Evolutionary conservation across 2,888 invertebrate genomes (phyloP).

Genomic region (Troides aeacus): DNA sequence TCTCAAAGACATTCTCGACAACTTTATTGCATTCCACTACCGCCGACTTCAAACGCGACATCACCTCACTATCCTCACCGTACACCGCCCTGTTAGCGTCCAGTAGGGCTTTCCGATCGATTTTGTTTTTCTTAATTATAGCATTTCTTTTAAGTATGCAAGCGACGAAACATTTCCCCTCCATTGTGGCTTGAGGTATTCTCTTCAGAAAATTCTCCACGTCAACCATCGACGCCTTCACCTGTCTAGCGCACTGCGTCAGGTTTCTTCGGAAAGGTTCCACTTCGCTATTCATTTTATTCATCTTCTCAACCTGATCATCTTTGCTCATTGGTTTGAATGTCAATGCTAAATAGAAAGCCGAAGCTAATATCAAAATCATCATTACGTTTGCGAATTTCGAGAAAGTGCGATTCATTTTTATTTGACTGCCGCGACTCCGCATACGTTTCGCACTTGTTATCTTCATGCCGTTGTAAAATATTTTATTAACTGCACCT

Average conservation of each 20-base stretch:
- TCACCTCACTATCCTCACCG: constrained; percentile 65
- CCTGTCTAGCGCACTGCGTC: constrained; percentile 67
- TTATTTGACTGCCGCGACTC: constrained; percentile 24
- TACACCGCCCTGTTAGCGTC: constrained; percentile 61
- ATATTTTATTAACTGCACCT: constrained; percentile 6
- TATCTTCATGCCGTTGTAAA: constrained; percentile 32
- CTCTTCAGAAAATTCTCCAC: constrained; percentile 66
- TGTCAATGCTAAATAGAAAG: constrained; percentile 48
- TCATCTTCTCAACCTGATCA: constrained; percentile 55
- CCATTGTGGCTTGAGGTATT: constrained; percentile 57
- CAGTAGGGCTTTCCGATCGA: constrained; percentile 52
- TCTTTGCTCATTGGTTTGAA: constrained; percentile 63
- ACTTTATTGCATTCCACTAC: constrained; percentile 53
- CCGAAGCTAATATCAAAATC: constrained; percentile 41
- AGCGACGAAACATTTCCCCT: constrained; percentile 73
- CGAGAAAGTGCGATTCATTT: constrained; percentile 42
- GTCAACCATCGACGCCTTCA: constrained; percentile 60
- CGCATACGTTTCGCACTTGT: constrained; percentile 44
- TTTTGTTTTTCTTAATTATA: constrained; percentile 63
- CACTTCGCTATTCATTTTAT: constrained; percentile 56
- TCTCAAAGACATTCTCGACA: constrained; percentile 62
- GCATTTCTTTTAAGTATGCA: constrained; percentile 66
- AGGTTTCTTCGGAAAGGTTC: constrained; percentile 70
- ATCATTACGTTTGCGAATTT: constrained; percentile 38
- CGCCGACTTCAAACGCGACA: constrained; percentile 53